Evolutionary conservation across 2,113 vertebrate genomes (phyloP), one percentile per base, ranked within the genome.

Genomic region (Papio anubis): DNA sequence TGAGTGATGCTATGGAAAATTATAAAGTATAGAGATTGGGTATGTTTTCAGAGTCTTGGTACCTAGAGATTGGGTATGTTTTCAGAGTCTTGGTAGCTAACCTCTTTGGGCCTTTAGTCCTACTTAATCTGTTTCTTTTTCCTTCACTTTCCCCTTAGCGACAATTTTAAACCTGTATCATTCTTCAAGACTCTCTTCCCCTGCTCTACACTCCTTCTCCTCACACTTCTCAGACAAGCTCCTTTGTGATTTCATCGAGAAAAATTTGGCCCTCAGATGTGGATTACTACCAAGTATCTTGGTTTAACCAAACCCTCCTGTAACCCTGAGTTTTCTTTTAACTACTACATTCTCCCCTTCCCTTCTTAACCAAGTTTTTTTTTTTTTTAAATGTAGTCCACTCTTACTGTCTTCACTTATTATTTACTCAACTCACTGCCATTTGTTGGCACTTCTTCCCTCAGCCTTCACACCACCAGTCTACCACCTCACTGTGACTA

Each of bases 181-280:
- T 6, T 92, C n/a, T 95, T n/a, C 17, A 93, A 80, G 32, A 97
- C 38, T 83, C 43, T 72, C 16, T 86, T 94, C 18, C 30, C 55
- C 45, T 52, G 11, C 38, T 95, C 11, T 68, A 27, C 0, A 61
- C n/a, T 45, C 48, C 5, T 10, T 40, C 10, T 93, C 59, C 17
- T 97, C 70, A 94, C 21, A 79, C 35, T 84, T 38, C 43, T 93
- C 38, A 88, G 17, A 18, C 25, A 86, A 89, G 23, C 79, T 92
- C 79, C 70, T 85, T 94, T 68, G n/a, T 97, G 88, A 81, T 57
- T 86, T 82, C 14, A 91, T 76, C 48, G 96, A 88, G 68, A 92
- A 94, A 93, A 45, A 79, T 52, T 87, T 64, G 38, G 2, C 50
- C 66, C 43, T 93, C 75, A 82, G 25, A 82, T 87, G 40, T 70